Percentiles rank a stretch among this genome's conserved stretches.
These are phyloP conservation scores for Motacilla tschutschensis DNA, from an alignment of 2,113 vertebrate genomes.

Conservation along the genomic window DNA sequence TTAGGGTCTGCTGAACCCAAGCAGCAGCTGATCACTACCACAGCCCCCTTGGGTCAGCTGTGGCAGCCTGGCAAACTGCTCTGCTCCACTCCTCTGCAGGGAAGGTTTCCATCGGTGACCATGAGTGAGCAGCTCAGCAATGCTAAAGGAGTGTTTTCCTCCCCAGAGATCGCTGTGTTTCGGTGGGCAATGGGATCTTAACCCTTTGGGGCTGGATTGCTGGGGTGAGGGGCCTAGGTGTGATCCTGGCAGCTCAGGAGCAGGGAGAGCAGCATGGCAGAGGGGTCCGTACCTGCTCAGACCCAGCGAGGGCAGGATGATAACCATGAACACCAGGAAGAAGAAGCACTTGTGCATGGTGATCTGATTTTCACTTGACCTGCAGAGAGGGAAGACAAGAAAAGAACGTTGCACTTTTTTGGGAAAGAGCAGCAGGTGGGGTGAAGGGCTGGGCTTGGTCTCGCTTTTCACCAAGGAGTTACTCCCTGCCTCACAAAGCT, in stretches of 20 bases:
- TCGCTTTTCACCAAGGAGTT: background rate
- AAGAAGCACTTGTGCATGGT: slow-evolving; percentile 96
- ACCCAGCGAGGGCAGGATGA: slow-evolving; percentile 93
- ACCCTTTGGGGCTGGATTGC: background rate
- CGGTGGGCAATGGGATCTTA: rapidly evolving
- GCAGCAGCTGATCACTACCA: background rate
- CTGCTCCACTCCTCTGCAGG: background rate
- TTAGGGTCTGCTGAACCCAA: background rate
- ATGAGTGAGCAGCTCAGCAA: background rate
- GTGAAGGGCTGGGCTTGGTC: background rate
- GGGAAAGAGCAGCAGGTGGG: background rate
- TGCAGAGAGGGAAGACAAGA: slow-evolving; percentile 47
- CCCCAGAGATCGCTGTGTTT: background rate
- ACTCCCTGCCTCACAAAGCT: background rate
- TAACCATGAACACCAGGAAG: slow-evolving; percentile 95
- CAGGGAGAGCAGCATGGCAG: background rate
- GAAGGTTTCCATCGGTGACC: background rate
- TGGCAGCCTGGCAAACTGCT: background rate
- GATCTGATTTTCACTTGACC: slow-evolving; percentile 89
- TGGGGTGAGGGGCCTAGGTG: rapidly evolving
- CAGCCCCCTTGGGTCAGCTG: background rate
- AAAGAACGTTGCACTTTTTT: background rate
- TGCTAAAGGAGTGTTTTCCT: background rate
- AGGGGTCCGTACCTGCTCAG: slow-evolving; percentile 83
- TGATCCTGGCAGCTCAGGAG: rapidly evolving